Evolutionary conservation across 2,113 vertebrate species (phyloP).

Genomic region (Chaetura pelagica): DNA sequence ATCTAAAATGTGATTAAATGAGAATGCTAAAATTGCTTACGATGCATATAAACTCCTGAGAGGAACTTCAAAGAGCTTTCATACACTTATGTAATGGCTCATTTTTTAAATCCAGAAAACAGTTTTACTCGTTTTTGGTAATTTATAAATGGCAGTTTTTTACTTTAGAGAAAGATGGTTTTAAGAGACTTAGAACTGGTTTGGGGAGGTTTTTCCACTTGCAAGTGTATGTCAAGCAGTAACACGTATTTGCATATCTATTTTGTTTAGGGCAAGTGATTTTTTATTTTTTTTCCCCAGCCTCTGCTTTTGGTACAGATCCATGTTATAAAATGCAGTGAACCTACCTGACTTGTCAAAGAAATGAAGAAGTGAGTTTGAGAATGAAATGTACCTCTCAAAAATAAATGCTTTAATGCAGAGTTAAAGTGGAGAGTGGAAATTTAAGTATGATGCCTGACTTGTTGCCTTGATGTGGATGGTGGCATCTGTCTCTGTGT

Average conservation of each 20-base stretch:
- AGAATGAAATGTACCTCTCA: background rate
- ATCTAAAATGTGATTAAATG: background rate
- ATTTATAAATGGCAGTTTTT: background rate
- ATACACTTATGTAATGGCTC: background rate
- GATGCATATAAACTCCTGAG: background rate
- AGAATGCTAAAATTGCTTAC: background rate
- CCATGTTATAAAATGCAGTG: background rate
- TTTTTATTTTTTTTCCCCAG: background rate
- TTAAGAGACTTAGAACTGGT: background rate
- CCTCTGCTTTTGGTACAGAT: background rate
- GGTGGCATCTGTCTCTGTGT: background rate
- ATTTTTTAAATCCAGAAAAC: background rate
- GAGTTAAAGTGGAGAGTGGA: background rate
- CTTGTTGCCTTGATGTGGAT: background rate
- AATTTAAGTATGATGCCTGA: background rate
- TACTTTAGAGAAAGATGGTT: background rate
- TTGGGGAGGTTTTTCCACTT: background rate
- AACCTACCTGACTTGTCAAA: background rate
- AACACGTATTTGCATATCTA: background rate
- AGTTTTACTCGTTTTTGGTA: background rate
- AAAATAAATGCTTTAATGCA: background rate
- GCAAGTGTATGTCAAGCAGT: background rate
- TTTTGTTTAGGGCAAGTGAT: background rate
- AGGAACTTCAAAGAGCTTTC: background rate
- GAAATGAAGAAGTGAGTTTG: background rate